Percentiles rank a stretch among this genome's conserved stretches.
phyloP scores from a whole-genome alignment of 2,113 vertebrate species.

The Zosterops pallidus region DNA sequence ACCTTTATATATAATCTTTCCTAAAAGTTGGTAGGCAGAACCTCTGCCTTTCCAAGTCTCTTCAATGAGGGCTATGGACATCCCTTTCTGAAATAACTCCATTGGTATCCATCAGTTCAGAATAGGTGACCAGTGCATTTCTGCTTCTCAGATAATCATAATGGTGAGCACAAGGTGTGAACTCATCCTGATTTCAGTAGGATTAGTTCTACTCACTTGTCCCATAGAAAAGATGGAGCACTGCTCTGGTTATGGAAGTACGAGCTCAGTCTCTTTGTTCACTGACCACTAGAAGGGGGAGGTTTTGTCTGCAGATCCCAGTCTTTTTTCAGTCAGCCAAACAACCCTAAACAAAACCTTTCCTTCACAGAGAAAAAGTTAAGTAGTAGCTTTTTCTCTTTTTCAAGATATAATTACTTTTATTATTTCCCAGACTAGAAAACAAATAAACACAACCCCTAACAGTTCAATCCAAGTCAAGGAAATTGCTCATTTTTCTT shows the following conservation, averaged over 20 bases:
- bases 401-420: neutral
- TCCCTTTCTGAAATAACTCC: neutral
- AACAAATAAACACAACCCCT: neutral
- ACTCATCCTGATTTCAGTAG: neutral
- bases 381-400: neutral
- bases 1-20: neutral
- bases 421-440: neutral
- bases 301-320: neutral
- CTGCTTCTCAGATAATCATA: neutral
- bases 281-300: rapidly evolving
- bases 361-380: neutral
- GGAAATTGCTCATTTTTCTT: neutral
- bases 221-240: neutral
- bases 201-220: neutral
- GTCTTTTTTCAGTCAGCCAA: neutral
- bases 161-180: rapidly evolving
- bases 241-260: neutral
- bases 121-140: neutral
- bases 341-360: neutral
- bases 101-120: neutral
- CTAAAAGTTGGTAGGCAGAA: neutral
- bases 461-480: neutral
- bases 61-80: neutral
- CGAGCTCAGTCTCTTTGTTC: neutral
- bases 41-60: neutral